These are phyloP conservation scores for Ochropleura leucogaster DNA, from an alignment of 2,888 invertebrate genomes.

Conservation along the genomic window DNA sequence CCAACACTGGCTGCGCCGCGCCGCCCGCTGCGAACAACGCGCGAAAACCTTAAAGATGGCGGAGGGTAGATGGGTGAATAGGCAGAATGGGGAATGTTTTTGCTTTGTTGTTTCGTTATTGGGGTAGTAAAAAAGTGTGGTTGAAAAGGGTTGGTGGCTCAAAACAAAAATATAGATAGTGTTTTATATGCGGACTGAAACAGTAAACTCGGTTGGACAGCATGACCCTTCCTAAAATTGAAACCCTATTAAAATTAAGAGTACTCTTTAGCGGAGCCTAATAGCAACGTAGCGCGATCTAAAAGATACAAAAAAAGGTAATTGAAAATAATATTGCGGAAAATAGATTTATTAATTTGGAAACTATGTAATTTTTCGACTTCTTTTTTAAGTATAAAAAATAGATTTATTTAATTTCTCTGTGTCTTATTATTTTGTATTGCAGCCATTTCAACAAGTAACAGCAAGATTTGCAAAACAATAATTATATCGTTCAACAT, in stretches of 20 bases:
- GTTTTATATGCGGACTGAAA: not conserved
- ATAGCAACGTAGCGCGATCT: not conserved
- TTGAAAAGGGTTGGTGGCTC: not conserved
- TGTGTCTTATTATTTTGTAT: not conserved
- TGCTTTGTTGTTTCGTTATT: slow-evolving; percentile 17
- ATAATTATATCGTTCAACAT: not conserved
- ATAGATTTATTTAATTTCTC: too few relatives aligned
- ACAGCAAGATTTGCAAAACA: not conserved
- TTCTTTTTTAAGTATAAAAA: not conserved
- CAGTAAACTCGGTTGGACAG: too few relatives aligned
- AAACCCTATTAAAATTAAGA: not conserved
- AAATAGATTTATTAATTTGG: not conserved
- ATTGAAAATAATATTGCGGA: not conserved
- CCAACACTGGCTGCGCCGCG: slow-evolving; percentile 80
- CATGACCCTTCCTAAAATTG: too few relatives aligned
- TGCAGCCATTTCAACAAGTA: not conserved
- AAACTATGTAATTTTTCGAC: not conserved
- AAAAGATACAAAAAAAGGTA: not conserved
- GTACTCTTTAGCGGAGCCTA: not conserved
- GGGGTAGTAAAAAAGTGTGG: not conserved
- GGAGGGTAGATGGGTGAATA: slow-evolving; percentile 69
- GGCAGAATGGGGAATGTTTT: slow-evolving; percentile 59
- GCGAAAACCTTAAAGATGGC: slow-evolving; percentile 76
- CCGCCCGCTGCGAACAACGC: slow-evolving; percentile 73
- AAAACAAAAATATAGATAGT: not conserved